phyloP scores from a whole-genome alignment of 2,113 vertebrate species.

The Embiotoca jacksoni region DNA sequence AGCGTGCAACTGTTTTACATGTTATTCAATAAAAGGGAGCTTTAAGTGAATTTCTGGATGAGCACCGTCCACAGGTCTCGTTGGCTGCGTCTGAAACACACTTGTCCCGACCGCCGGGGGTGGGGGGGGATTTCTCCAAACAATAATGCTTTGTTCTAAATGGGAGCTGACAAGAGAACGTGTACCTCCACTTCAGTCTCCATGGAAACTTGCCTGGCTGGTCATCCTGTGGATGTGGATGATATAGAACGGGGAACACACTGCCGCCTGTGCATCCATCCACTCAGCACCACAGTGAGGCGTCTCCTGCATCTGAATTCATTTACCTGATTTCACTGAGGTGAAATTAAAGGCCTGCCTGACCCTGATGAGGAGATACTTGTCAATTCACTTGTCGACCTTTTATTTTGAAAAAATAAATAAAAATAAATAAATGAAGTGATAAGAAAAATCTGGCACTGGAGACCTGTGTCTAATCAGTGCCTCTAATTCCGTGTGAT shows the following conservation, averaged over 20 bases:
- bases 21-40: conserved; percentile 26
- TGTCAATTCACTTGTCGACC: conserved; percentile 16
- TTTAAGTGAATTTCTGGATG: conserved; percentile 26
- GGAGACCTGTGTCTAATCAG: neutral
- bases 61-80: neutral
- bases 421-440: neutral
- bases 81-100: conserved; percentile 27
- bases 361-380: conserved; percentile 6
- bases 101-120: conserved; percentile 13
- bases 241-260: conserved; percentile 60
- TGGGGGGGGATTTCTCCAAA: conserved; percentile 31
- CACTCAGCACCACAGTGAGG: conserved; percentile 29
- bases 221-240: conserved; percentile 75
- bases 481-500: conserved; percentile 18
- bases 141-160: conserved; percentile 71
- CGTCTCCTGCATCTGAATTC: conserved; percentile 21
- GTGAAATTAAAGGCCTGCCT: conserved; percentile 35
- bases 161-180: conserved; percentile 67
- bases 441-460: neutral
- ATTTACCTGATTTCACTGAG: conserved; percentile 21
- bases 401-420: conserved; percentile 1
- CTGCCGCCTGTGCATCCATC: conserved; percentile 52
- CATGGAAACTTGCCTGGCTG: conserved; percentile 82
- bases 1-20: conserved; percentile 51
- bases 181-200: conserved; percentile 79